Conservation (phyloP, 1,140 invertebrate species). For the Lepidurus packardi region DNA sequence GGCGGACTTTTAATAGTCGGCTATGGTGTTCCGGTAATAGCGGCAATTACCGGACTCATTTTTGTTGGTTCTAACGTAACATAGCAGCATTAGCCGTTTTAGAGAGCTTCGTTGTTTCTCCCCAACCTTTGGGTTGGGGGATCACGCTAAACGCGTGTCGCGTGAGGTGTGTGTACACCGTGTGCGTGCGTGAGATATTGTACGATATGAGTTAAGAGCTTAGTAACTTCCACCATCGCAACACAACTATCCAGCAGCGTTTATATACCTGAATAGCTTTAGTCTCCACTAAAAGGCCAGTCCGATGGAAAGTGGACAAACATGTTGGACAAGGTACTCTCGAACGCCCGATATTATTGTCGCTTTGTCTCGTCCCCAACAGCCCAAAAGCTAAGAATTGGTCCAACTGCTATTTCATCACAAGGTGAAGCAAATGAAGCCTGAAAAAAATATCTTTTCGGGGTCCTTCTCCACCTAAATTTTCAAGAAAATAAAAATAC, state of each 20-base stretch:
- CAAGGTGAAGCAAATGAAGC: neutral
- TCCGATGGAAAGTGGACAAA: conserved; percentile 5
- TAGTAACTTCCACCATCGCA: neutral
- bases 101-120: neutral
- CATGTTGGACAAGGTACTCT: conserved; percentile 10
- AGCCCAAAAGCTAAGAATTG: neutral
- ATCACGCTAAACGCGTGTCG: conserved; percentile 7
- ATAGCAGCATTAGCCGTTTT: neutral
- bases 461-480: neutral
- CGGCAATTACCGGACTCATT: neutral
- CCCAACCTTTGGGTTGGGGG: neutral
- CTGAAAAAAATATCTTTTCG: neutral
- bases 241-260: neutral
- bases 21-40: neutral
- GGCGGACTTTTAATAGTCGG: too few species aligned
- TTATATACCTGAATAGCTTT: neutral
- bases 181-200: neutral
- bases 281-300: neutral
- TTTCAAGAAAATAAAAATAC: neutral
- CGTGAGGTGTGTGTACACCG: neutral
- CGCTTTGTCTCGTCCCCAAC: neutral
- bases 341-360: conserved; percentile 4
- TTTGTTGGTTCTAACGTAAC: neutral
- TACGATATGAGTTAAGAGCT: neutral
- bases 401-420: neutral